Percentiles rank a stretch among this genome's conserved stretches.
phyloP scores from a whole-genome alignment of 2,797 vertebrate species.

The Lepus townsendii region DNA sequence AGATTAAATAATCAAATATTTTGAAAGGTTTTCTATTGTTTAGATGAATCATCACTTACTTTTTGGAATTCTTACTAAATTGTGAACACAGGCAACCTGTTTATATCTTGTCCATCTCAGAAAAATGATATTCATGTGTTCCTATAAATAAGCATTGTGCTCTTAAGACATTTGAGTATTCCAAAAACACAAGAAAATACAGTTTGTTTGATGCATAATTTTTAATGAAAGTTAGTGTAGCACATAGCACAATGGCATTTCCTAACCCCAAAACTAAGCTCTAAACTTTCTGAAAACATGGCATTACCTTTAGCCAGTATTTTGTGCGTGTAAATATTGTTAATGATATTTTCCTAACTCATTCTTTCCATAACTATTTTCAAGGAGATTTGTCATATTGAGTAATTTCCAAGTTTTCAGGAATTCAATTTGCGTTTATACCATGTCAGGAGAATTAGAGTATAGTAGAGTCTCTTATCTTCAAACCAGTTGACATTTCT shows the following conservation, averaged over 20 bases:
- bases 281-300: neutral
- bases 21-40: neutral
- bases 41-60: neutral
- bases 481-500: neutral
- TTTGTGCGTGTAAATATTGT: neutral
- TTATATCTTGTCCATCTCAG: neutral
- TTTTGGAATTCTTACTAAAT: neutral
- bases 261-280: neutral
- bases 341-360: neutral
- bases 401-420: neutral
- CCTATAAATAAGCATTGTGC: neutral
- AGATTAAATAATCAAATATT: neutral
- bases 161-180: neutral
- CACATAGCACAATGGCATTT: neutral
- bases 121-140: neutral
- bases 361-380: neutral
- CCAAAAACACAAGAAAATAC: neutral
- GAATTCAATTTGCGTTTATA: neutral
- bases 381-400: neutral
- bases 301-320: neutral
- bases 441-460: neutral
- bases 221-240: neutral
- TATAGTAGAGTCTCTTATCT: neutral
- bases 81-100: neutral
- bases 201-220: neutral